A percentile compares a stretch with the other conserved stretches of the same genome.
Evolutionary conservation across 1,140 invertebrate species (phyloP).

Genomic region (Melipona quadrifasciata): DNA sequence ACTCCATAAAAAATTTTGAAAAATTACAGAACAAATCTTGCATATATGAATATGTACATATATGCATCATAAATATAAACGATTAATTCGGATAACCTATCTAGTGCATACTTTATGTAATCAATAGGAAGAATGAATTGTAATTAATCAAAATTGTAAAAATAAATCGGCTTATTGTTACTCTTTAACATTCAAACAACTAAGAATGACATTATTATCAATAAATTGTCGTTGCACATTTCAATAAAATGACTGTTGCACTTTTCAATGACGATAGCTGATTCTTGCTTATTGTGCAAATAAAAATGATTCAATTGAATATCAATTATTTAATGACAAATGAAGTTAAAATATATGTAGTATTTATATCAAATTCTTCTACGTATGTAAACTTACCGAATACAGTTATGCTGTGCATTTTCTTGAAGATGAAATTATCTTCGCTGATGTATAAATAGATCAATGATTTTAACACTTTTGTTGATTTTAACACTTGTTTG

Average conservation of each 20-base stretch:
- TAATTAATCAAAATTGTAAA: neutral
- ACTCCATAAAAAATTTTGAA: neutral
- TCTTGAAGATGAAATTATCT: neutral
- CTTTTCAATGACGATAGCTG: neutral
- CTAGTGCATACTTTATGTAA: neutral
- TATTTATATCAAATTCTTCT: neutral
- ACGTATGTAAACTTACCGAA: neutral
- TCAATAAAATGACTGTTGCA: no score
- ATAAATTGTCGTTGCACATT: neutral
- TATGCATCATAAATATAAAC: neutral
- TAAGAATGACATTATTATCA: neutral
- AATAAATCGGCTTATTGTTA: neutral
- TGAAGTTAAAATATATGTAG: neutral
- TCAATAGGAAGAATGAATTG: no score
- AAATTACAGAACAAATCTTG: neutral
- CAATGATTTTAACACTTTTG: neutral
- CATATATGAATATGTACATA: neutral
- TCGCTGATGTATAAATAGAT: neutral
- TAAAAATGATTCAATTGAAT: neutral
- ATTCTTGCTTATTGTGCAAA: neutral
- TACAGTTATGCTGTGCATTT: slow-evolving; percentile 2
- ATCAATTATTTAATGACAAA: neutral
- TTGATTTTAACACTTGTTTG: neutral
- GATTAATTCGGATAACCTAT: neutral
- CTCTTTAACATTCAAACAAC: neutral